Percentiles rank a stretch among this genome's conserved stretches.
Conservation (phyloP, 2,113 vertebrate species). For the Eurypyga helias region DNA sequence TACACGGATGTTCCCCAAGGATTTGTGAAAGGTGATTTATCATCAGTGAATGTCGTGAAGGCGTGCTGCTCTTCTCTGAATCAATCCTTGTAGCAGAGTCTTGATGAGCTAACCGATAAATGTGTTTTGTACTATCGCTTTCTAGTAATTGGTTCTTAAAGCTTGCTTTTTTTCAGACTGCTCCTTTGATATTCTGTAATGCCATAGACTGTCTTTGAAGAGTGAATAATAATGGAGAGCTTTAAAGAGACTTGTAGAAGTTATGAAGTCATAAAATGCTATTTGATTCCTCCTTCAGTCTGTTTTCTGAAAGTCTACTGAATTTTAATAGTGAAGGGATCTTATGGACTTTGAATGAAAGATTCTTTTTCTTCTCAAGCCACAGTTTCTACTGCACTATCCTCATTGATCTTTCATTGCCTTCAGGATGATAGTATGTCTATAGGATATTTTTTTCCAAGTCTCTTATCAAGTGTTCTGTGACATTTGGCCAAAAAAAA, state of each 20-base stretch:
- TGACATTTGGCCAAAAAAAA: neutral
- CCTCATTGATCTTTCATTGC: conserved; percentile 18
- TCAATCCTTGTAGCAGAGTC: neutral
- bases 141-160: conserved; percentile 5
- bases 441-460: neutral
- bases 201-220: conserved; percentile 3
- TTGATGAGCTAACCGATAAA: neutral
- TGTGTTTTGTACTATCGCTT: neutral
- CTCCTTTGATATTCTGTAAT: conserved; percentile 50
- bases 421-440: neutral
- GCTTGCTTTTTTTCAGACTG: neutral
- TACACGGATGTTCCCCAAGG: neutral
- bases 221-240: conserved; percentile 25
- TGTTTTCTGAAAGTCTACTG: conserved; percentile 14
- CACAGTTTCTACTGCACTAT: neutral
- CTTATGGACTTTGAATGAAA: neutral
- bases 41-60: neutral
- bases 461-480: neutral
- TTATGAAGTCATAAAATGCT: conserved; percentile 57
- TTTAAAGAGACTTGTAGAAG: conserved; percentile 55
- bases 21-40: neutral
- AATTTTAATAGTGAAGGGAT: conserved; percentile 25
- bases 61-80: neutral
- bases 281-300: conserved; percentile 46
- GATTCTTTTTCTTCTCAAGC: conserved; percentile 11